Base-by-base conservation (phyloP, 2,113 vertebrate genomes). In the Mastomys coucha region DNA sequence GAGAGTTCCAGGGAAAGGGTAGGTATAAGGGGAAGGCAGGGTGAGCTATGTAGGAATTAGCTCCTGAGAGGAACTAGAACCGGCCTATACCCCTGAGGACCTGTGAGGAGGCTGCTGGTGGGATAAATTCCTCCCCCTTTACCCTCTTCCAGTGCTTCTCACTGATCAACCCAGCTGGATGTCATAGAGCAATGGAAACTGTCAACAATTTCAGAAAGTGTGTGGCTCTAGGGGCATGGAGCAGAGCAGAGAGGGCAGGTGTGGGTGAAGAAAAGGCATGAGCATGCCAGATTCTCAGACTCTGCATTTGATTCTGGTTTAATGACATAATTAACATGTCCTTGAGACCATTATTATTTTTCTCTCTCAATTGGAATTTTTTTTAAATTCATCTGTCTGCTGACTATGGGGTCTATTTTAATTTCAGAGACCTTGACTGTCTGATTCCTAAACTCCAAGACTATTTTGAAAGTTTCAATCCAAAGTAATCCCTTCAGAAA, bases 401-500 rank as follows among this genome's bases (percentile, higher is more conserved):
- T 88, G 56, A 97, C 42, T 95, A 26, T 8, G 26, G 72, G 69
- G 60, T 39, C 73, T 65, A 51, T 93, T 84, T 90, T 90, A 93
- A 93, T 73, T 90, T 80, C 70, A 95, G 77, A 95, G 51, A 84
- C 80, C 65, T 86, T 51, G 76, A 84, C 58, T 91, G 82, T 20
- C 22, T 93, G 63, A 20, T 89, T 94, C 85, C 80, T 76, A 94
- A 96, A 95, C 53, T 89, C 69, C 39, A 87, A 45, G 60, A 87
- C 67, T 93, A 36, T 96, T 96, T 95, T 31, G 77, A 89, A 96
- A 95, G 84, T 88, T 67, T 70, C 84, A 92, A 85, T 75, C 69
- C 84, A 94, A 93, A 87, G 22, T 75, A 53, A 91, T 87, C 56
- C 86, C 56, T 88, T 93, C 89, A 69, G 89, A 95, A 93, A 70